Percentiles rank a stretch among this genome's conserved stretches.
Evolutionary conservation across 53 echinoderm and acorn worm genomes (phyloP).

Genomic region (Zoroaster sp.): DNA sequence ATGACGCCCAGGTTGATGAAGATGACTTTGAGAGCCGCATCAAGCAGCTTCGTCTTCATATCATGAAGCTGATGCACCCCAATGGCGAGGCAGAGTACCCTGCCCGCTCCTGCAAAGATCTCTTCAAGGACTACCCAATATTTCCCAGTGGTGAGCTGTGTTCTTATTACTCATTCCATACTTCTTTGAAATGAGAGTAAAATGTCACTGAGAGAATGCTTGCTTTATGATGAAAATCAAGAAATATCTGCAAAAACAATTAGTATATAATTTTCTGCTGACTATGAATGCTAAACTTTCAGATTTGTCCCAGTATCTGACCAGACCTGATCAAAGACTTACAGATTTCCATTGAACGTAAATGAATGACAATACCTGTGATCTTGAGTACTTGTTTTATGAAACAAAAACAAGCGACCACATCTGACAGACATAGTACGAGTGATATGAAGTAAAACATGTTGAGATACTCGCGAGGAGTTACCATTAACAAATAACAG

Average conservation of each 20-base stretch:
- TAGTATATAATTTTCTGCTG: too few species aligned
- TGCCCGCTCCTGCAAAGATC: conserved; percentile 90
- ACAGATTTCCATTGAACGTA: too few species aligned
- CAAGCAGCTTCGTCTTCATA: conserved; percentile 60
- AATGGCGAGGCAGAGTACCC: conserved; percentile 78
- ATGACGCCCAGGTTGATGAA: conserved; percentile 58
- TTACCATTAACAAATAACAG: background rate
- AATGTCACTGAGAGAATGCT: background rate
- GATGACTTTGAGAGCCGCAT: conserved; percentile 64
- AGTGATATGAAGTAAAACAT: background rate
- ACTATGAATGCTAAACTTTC: too few species aligned
- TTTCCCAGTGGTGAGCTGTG: conserved; percentile 71
- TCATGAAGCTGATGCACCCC: conserved; percentile 76
- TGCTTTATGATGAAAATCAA: background rate
- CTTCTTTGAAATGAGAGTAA: background rate
- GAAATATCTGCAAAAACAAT: background rate
- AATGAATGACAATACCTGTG: too few species aligned
- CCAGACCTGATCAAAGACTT: too few species aligned
- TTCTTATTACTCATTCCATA: too few species aligned
- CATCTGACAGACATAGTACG: background rate
- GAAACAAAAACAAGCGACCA: too few species aligned
- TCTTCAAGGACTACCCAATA: conserved; percentile 85
- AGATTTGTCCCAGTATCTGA: background rate
- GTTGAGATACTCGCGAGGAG: background rate
- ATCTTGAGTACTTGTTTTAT: too few species aligned